Evolutionary conservation across 2,113 vertebrate genomes (phyloP), one percentile per base, ranked within the genome.

Genomic region (Proteles cristata): DNA sequence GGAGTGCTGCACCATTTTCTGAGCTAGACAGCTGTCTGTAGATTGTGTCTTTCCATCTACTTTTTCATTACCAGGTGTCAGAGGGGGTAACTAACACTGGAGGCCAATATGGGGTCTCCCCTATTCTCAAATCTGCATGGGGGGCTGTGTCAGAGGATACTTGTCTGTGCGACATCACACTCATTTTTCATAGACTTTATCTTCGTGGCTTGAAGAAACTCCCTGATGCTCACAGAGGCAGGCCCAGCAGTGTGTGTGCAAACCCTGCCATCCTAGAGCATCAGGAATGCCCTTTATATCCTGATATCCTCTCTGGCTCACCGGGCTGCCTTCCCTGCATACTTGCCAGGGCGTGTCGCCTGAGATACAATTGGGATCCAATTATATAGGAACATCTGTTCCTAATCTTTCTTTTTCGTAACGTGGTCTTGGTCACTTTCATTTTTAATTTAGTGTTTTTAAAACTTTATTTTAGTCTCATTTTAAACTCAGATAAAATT

Each of bases 391-490:
- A 71, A 74, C 15, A 45, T 55, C 93, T 91, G 58, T 97, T 93
- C 50, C 33, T 45, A 10, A 35, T 66, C 48, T 39, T 43, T 11
- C 39, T 39, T 55, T 90, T 73, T 89, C 85, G 15, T 81, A 61
- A 92, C 50, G 16, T 33, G 5, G 1, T 21, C 2, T 77, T 85
- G 73, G 63, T 87, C 63, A 74, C 50, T 77, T 43, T 19, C 90
- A 21, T 48, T 90, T 50, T 91, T 26, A 90, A 33, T 9, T 9
- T 83, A 2, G 28, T 76, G 26, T 89, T 28, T 1, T 91, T 79
- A 93, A 77, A 43, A 61, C 88, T 33, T 89, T 96, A 95, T 39
- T 92, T 95, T 92, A 68, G 3, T 76, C 63, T 48, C n/a, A 95
- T 97, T 92, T 92, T 77, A 76, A 93, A 94, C n/a, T 95, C 61